Evolutionary conservation across 2,113 vertebrate genomes (phyloP), one percentile per base, ranked within the genome.

Genomic region (Dinomys branickii): DNA sequence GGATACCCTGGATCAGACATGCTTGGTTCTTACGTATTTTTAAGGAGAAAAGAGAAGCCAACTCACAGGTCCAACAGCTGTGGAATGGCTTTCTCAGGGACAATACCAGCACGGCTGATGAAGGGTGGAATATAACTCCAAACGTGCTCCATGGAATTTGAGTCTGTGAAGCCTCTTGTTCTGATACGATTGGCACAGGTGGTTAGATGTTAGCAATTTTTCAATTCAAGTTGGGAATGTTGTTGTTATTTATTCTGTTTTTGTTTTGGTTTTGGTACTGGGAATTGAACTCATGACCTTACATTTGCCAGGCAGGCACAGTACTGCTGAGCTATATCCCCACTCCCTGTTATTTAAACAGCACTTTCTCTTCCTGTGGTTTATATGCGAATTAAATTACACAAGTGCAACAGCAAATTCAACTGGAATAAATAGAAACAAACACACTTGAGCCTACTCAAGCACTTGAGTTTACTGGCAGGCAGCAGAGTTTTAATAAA

Each of bases 371-470:
- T 58, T 17, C 10, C 19, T 93, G 92, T 35, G 61, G 38, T 26
- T 90, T 90, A 67, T 71, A 44, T 52, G 58, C 28, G 11, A 67
- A 77, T 58, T 63, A 83, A 73, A 83, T 78, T 7, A 38, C 38
- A 94, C 19, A 83, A 28, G 71, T 87, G 67, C 26, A 95, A 35
- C 19, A 87, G 83, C 50, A 94, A 77, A 78, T 73, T 86, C 63
- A 80, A 58, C 8, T 28, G 20, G 47, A 78, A 87, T 52, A 71
- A 85, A 67, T 35, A 85, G 44, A 47, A 80, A 30, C 8, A 80
- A 35, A 63, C n/a, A 69, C 56, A 61, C 50, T 61, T 7, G 2
- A 44, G 24, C 35, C 5, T 54, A 41, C 44, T 69, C 44, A 50
- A 67, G 52, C 44, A 33, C 35, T 11, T 52, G 50, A 33, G 35